Percentiles rank a stretch among this genome's conserved stretches.
phyloP scores from a whole-genome alignment of 2,113 vertebrate genomes.

The Sapajus apella region DNA sequence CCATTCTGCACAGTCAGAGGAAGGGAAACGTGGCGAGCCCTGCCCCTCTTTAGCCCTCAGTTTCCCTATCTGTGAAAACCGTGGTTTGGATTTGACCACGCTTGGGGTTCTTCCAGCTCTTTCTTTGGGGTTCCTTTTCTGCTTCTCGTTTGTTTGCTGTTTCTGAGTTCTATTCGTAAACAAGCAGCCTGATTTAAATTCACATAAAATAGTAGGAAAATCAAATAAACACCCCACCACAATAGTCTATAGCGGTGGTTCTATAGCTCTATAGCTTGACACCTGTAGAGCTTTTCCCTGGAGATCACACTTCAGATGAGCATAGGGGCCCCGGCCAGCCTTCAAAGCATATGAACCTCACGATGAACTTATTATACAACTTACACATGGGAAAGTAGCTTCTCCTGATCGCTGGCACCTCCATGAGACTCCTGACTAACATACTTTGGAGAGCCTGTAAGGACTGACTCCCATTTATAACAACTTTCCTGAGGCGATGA shows the following conservation, averaged over 20 bases:
- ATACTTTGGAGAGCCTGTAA: rapidly evolving
- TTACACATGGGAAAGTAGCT: background rate
- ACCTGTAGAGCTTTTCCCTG: background rate
- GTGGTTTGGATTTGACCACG: background rate
- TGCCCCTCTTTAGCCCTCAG: too few species aligned
- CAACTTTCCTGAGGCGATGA: background rate
- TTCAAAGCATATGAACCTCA: background rate
- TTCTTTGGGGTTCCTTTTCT: background rate
- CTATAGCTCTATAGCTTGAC: background rate
- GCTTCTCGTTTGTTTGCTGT: background rate
- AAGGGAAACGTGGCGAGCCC: background rate
- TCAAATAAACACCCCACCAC: background rate
- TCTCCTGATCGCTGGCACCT: background rate
- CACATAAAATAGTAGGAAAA: background rate
- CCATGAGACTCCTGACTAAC: background rate
- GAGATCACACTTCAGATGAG: too few species aligned
- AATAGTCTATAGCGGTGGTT: background rate
- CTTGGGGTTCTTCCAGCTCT: background rate
- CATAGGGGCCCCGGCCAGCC: background rate
- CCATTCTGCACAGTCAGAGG: too few species aligned
- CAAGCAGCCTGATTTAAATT: background rate
- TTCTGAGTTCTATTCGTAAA: background rate
- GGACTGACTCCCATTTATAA: background rate
- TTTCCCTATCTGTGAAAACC: background rate
- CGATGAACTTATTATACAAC: background rate